Conservation (phyloP, 1,140 invertebrate genomes). For the Choristoneura fumiferana region DNA sequence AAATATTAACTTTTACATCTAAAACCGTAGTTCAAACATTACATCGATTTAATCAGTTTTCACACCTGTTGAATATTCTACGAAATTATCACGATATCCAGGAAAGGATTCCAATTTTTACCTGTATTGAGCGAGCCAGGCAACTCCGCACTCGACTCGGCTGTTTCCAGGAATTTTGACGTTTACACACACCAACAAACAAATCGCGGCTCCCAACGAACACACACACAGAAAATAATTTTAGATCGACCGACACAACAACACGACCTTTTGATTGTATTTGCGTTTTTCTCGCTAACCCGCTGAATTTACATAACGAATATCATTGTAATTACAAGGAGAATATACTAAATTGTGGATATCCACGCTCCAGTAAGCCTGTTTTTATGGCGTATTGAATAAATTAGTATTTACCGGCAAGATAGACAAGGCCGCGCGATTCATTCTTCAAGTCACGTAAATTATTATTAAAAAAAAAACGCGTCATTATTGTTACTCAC, state of each 20-base stretch:
- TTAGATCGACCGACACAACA: constrained; percentile 56
- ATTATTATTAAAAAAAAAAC: constrained; percentile 2
- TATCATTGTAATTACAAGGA: neutral
- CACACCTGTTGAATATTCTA: constrained; percentile 8
- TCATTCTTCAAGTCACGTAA: constrained; percentile 17
- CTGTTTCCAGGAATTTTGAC: constrained; percentile 55
- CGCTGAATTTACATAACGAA: neutral
- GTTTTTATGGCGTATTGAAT: constrained; percentile 14
- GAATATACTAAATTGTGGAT: neutral
- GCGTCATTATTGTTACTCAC: neutral
- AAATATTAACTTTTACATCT: too few species aligned
- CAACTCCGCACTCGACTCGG: constrained; percentile 13
- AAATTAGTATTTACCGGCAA: constrained; percentile 19
- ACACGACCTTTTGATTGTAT: constrained; percentile 31
- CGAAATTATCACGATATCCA: constrained; percentile 19
- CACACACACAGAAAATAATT: constrained; percentile 47
- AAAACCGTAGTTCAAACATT: too few species aligned
- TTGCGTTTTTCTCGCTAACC: constrained; percentile 20
- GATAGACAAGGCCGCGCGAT: neutral
- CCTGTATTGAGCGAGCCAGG: neutral
- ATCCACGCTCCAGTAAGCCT: neutral
- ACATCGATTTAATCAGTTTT: too few species aligned
- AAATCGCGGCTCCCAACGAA: constrained; percentile 26
- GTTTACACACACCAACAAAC: constrained; percentile 45
- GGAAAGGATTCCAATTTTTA: constrained; percentile 19